Evolutionary conservation across 1,140 invertebrate species (phyloP).

Genomic region (Drosophila rhopaloa): DNA sequence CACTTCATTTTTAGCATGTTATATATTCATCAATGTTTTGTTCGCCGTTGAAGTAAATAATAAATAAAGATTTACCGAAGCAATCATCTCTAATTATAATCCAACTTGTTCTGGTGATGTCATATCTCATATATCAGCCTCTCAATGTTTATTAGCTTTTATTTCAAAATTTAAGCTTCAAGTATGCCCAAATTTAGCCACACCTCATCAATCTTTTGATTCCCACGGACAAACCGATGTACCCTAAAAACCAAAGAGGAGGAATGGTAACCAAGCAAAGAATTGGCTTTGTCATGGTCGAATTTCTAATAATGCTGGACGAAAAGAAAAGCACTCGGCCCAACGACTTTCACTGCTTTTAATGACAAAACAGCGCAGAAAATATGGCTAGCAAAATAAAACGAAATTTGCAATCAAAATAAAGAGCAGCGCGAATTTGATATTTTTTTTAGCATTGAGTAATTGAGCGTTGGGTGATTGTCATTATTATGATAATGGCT

Average conservation of each 20-base stretch:
- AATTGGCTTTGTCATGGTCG: slow-evolving; percentile 53
- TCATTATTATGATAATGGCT: slow-evolving; percentile 40
- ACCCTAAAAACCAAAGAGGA: slow-evolving; percentile 5
- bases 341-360: slow-evolving; percentile 68
- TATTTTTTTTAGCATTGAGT: slow-evolving; percentile 71
- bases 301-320: slow-evolving; percentile 26
- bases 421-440: slow-evolving; percentile 53
- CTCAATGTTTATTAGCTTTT: slow-evolving; percentile 16
- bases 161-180: slow-evolving; percentile 27
- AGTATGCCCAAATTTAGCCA: slow-evolving; percentile 42
- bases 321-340: slow-evolving; percentile 52
- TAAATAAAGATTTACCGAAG: slow-evolving; percentile 14
- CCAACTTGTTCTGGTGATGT: slow-evolving; percentile 41
- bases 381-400: slow-evolving; percentile 27
- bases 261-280: slow-evolving; percentile 24
- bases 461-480: slow-evolving; percentile 60
- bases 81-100: slow-evolving; percentile 47
- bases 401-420: slow-evolving; percentile 39
- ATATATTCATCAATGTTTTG: too few relatives aligned
- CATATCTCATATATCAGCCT: slow-evolving; percentile 21
- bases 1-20: too few relatives aligned
- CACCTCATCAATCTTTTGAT: slow-evolving; percentile 38
- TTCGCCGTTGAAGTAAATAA: neutral
- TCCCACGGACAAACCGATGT: slow-evolving; percentile 30
- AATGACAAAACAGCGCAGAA: slow-evolving; percentile 51